Conservation (phyloP, 2,888 invertebrate species). For the Cosmia pyralina region DNA sequence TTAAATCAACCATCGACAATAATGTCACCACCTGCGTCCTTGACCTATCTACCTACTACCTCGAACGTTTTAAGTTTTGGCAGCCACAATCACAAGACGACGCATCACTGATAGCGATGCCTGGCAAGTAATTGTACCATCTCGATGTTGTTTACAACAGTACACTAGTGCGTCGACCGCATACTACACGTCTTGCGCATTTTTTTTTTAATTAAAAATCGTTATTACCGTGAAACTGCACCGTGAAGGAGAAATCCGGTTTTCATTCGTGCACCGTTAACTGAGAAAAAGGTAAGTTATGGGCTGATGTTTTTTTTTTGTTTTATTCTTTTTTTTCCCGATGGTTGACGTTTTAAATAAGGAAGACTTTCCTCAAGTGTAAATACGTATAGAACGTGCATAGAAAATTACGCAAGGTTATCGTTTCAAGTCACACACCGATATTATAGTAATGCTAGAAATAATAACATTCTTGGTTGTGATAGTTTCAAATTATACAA, state of each 20-base stretch:
- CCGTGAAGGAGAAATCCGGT: slow-evolving; percentile 61
- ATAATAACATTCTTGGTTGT: slow-evolving; percentile 32
- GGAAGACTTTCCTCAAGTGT: slow-evolving; percentile 31
- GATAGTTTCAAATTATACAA: slow-evolving; percentile 44
- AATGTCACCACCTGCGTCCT: slow-evolving; percentile 40
- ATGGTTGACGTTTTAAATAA: neutral
- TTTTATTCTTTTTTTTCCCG: slow-evolving; percentile 5
- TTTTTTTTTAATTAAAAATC: slow-evolving; percentile 58
- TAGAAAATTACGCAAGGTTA: slow-evolving; percentile 27
- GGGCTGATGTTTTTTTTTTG: neutral
- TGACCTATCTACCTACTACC: slow-evolving; percentile 51
- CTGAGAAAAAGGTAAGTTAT: slow-evolving; percentile 53
- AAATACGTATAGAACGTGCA: slow-evolving; percentile 43
- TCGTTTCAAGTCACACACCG: slow-evolving; percentile 17
- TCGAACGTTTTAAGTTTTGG: slow-evolving; percentile 25
- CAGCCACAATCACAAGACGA: slow-evolving; percentile 47
- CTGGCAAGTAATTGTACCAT: slow-evolving; percentile 53
- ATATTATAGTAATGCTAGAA: slow-evolving; percentile 20
- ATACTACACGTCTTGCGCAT: slow-evolving; percentile 60
- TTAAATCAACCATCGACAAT: slow-evolving; percentile 9
- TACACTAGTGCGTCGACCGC: slow-evolving; percentile 62
- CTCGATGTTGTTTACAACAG: slow-evolving; percentile 62
- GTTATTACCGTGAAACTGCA: slow-evolving; percentile 59
- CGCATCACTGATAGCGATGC: slow-evolving; percentile 56
- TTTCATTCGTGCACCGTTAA: slow-evolving; percentile 59